Evolutionary conservation across 2,113 vertebrate genomes (phyloP), one percentile per base, ranked within the genome.

Genomic region (Sigmodon hispidus): DNA sequence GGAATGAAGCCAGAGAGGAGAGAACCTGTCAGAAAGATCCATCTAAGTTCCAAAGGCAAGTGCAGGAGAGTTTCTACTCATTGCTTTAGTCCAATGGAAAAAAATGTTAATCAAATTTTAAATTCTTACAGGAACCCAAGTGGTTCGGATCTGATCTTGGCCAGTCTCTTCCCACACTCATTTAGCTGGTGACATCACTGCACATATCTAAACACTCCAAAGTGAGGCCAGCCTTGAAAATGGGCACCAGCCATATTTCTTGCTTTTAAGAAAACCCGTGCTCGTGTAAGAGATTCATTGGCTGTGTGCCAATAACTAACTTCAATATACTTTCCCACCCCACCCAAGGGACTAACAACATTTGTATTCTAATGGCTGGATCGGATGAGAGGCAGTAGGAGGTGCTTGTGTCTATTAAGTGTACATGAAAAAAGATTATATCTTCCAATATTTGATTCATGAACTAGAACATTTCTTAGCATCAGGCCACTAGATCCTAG

Each of bases 381-480:
- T 76, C 31, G 90, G 43, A 81, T 48, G 55, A n/a, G 48, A 57
- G 93, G 7, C 36, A 72, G 17, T 36, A 79, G 22, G 24, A 91
- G 52, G 73, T 15, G 3, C n/a, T 26, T 70, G 67, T 55, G 45
- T 84, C 77, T 90, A 85, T 43, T 22, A 21, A 73, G 52, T 45
- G 69, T 89, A 15, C 45, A 34, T 7, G 9, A 97, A 88, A 86
- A 43, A 63, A 52, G 96, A 96, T 93, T 93, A 79, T 92, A 76
- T 63, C 67, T 79, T 87, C 0, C 8, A 52, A 3, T 57, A 93
- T 72, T 63, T 97, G 43, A 70, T 97, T 86, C 73, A 67, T 70
- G 83, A 98, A 97, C 94, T 45, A 94, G 3, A 94, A 79, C 0
- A 0, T 79, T 90, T 77, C 76, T 92, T 80, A 87, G 55, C 94